Conservation (phyloP, 1,140 invertebrate genomes). For the Calycopis cecrops region DNA sequence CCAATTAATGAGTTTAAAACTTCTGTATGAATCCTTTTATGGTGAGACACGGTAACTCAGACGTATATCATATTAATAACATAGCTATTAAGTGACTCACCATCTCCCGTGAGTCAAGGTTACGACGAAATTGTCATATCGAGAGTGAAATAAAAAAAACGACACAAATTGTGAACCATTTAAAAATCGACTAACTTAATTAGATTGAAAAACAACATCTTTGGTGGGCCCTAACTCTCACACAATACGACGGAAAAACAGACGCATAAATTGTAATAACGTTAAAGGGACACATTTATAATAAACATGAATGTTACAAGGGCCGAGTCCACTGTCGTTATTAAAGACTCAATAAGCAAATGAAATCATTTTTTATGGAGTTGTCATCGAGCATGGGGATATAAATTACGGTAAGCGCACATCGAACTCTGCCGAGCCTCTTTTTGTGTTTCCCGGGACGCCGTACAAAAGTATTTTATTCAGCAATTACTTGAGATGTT, state of each 20-base stretch:
- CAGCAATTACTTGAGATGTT: conserved; percentile 72
- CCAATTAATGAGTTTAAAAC: no score
- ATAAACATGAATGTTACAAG: conserved; percentile 49
- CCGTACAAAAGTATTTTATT: conserved; percentile 72
- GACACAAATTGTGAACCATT: neutral
- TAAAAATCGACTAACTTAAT: conserved; percentile 14
- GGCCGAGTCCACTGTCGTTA: conserved; percentile 50
- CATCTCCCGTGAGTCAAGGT: neutral
- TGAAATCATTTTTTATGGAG: conserved; percentile 74
- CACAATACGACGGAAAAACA: conserved; percentile 13
- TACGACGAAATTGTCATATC: neutral
- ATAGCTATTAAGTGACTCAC: no score
- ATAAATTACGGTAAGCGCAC: conserved; percentile 61
- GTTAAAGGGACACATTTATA: conserved; percentile 15
- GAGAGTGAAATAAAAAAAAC: neutral
- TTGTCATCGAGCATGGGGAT: conserved; percentile 64
- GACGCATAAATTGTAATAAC: conserved; percentile 14
- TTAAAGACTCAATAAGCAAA: conserved; percentile 74
- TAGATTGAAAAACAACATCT: conserved; percentile 29
- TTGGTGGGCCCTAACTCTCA: conserved; percentile 43
- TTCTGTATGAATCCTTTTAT: no score
- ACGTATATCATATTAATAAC: no score
- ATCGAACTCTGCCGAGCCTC: conserved; percentile 33
- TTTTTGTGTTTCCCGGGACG: conserved; percentile 63
- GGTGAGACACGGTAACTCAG: no score